Evolutionary conservation across 1,140 invertebrate genomes (phyloP).

Genomic region (Lucilia cuprina): DNA sequence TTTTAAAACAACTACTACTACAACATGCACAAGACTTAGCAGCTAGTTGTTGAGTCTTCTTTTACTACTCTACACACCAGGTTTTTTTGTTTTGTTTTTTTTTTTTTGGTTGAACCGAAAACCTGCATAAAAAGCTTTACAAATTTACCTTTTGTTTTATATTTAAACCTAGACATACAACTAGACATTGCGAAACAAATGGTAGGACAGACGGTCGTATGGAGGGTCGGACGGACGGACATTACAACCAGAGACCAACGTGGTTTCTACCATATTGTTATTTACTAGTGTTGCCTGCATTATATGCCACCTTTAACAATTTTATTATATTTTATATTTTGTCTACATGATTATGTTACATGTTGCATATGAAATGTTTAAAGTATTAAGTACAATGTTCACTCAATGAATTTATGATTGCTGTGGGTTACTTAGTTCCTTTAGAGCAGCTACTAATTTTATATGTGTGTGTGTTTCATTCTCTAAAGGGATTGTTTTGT

Average conservation of each 20-base stretch:
- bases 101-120: not conserved
- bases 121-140: not conserved
- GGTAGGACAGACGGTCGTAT: not conserved
- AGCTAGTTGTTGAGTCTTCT: no score
- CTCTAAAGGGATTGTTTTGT: not conserved
- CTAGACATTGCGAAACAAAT: not conserved
- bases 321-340: not conserved
- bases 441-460: not conserved
- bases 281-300: not conserved
- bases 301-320: not conserved
- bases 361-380: constrained; percentile 25
- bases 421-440: constrained; percentile 8
- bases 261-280: no score
- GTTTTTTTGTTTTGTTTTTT: no score
- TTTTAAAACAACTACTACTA: no score
- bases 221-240: not conserved
- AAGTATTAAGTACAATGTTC: constrained; percentile 21
- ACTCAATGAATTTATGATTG: constrained; percentile 33
- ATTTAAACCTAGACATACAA: constrained; percentile 21
- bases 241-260: not conserved
- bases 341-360: constrained; percentile 26
- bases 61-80: no score
- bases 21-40: no score
- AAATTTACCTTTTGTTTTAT: constrained; percentile 12
- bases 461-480: no score